phyloP scores from a whole-genome alignment of 1,140 invertebrate genomes.

The Dermatophagoides farinae region DNA sequence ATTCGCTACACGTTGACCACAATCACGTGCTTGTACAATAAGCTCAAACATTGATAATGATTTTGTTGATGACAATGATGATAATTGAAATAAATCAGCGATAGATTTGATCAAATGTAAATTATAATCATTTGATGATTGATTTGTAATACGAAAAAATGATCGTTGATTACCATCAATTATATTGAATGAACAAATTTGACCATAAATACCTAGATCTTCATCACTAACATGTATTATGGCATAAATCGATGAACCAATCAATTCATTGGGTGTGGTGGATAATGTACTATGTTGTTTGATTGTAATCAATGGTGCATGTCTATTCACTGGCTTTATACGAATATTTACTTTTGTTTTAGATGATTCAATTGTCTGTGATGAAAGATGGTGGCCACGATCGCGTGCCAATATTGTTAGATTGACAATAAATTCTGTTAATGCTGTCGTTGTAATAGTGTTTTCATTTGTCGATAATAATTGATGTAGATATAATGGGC shows the following conservation, averaged over 20 bases:
- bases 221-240: slow-evolving; percentile 61
- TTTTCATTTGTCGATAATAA: slow-evolving; percentile 4
- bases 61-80: slow-evolving; percentile 42
- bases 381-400: slow-evolving; percentile 42
- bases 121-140: slow-evolving; percentile 26
- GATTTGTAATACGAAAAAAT: slow-evolving; percentile 46
- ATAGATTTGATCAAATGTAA: slow-evolving; percentile 19
- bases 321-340: slow-evolving; percentile 63
- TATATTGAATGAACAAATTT: slow-evolving; percentile 61
- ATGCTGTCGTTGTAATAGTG: not conserved
- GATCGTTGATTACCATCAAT: slow-evolving; percentile 66
- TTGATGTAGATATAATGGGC: slow-evolving; percentile 41
- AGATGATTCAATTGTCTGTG: slow-evolving; percentile 32
- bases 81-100: not conserved
- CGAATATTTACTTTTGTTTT: slow-evolving; percentile 50
- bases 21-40: slow-evolving; percentile 59
- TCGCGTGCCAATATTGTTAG: slow-evolving; percentile 61
- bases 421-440: slow-evolving; percentile 21
- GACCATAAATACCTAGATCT: slow-evolving; percentile 48
- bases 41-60: slow-evolving; percentile 52
- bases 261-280: slow-evolving; percentile 28
- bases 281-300: slow-evolving; percentile 21
- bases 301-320: slow-evolving; percentile 58
- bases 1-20: slow-evolving; percentile 37
- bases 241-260: slow-evolving; percentile 43